Percentiles rank a stretch among this genome's conserved stretches.
Conservation (phyloP, 2,888 invertebrate genomes). For the Augochlorella aurata region DNA sequence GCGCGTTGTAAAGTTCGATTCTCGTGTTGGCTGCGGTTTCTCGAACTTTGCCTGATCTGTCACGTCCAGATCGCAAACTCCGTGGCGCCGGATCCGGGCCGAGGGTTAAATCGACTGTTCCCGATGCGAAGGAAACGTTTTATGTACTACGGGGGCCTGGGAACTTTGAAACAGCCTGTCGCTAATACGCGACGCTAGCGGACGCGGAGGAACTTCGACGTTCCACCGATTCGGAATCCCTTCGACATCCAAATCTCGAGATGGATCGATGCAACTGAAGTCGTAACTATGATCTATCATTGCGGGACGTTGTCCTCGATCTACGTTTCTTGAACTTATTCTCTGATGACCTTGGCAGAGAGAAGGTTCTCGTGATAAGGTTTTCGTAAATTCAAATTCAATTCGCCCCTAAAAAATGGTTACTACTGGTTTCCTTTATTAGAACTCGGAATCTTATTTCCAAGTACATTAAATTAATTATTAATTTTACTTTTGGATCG, state of each 20-base stretch:
- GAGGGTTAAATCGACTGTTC: constrained; percentile 58
- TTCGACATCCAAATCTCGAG: background rate
- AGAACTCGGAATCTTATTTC: no score
- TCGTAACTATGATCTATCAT: background rate
- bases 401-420: no score
- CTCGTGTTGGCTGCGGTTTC: constrained; percentile 64
- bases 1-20: constrained; percentile 64
- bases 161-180: constrained; percentile 27
- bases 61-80: constrained; percentile 63
- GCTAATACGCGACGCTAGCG: constrained; percentile 42
- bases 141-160: constrained; percentile 35
- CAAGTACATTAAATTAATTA: no score
- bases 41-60: constrained; percentile 64
- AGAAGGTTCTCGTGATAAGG: no score
- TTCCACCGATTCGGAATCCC: constrained; percentile 23
- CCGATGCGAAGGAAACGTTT: constrained; percentile 53
- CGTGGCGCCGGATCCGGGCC: constrained; percentile 34
- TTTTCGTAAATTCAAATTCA: no score
- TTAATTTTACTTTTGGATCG: no score
- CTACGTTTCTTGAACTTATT: no score
- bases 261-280: background rate
- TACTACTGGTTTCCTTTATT: no score
- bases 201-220: constrained; percentile 33
- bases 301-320: no score
- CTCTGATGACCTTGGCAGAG: no score